Evolutionary conservation across 2,797 vertebrate species (phyloP).

Genomic region (Monodelphis domestica): DNA sequence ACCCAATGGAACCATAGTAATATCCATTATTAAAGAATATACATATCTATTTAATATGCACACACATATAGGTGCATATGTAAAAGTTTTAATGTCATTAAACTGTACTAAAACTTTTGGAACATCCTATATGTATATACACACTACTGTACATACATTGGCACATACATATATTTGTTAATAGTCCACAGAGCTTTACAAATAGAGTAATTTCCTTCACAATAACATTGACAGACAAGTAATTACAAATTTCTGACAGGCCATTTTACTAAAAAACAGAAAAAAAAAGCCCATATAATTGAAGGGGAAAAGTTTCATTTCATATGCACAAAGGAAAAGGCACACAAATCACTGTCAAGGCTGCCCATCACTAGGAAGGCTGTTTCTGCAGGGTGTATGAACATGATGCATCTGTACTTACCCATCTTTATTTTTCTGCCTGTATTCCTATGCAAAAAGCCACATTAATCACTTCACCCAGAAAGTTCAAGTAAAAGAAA

Average conservation of each 20-base stretch:
- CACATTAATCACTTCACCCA: not conserved
- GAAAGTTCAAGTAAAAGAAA: constrained; percentile 1
- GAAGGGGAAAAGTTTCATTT: not conserved
- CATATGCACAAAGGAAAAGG: constrained; percentile 1
- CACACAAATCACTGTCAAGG: not conserved
- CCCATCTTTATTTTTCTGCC: not conserved
- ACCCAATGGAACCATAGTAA: not conserved
- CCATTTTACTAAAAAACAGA: not conserved
- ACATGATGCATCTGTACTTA: not conserved
- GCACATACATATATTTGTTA: not conserved
- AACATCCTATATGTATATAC: not conserved
- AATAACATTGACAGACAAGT: not conserved
- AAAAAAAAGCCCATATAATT: not conserved
- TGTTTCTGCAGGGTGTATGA: not conserved
- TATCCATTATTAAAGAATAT: not conserved
- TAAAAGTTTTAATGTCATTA: not conserved
- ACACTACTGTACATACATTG: not conserved
- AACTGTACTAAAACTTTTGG: not conserved
- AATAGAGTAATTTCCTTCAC: constrained; percentile 14
- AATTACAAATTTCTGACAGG: constrained; percentile 2
- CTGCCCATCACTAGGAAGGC: not conserved
- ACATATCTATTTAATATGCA: not conserved
- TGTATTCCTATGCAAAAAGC: not conserved
- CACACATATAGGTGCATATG: not conserved
- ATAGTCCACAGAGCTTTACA: not conserved